These are phyloP conservation scores for Laothoe populi DNA, from an alignment of 2,888 invertebrate species.

Conservation along the genomic window DNA sequence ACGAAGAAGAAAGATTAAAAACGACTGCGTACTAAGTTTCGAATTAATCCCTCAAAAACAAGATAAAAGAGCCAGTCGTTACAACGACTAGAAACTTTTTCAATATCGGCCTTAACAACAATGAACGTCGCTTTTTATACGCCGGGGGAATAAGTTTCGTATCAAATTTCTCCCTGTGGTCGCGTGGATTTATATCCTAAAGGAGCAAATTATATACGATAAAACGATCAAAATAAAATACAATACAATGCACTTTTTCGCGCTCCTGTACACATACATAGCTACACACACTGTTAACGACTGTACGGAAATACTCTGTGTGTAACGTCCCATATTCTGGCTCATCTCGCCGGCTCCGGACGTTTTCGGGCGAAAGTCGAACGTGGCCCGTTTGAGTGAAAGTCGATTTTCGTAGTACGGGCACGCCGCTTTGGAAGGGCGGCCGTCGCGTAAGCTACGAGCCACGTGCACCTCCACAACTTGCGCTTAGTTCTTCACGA, in stretches of 20 bases:
- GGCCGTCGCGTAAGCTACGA: slow-evolving; percentile 80
- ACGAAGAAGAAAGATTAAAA: slow-evolving; percentile 62
- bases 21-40: slow-evolving; percentile 62
- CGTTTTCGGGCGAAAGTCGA: slow-evolving; percentile 67
- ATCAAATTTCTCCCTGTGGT: slow-evolving; percentile 61
- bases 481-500: slow-evolving; percentile 83
- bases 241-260: slow-evolving; percentile 71
- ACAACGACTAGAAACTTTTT: slow-evolving; percentile 69
- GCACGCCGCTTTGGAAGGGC: slow-evolving; percentile 76
- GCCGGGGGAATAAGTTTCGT: slow-evolving; percentile 59
- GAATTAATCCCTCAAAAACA: slow-evolving; percentile 66
- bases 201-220: slow-evolving; percentile 36
- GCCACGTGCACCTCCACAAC: slow-evolving; percentile 82
- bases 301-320: slow-evolving; percentile 79
- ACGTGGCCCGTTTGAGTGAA: slow-evolving; percentile 68
- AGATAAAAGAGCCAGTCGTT: slow-evolving; percentile 63
- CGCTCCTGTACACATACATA: slow-evolving; percentile 58
- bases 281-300: slow-evolving; percentile 68
- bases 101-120: slow-evolving; percentile 70
- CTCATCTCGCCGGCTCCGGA: slow-evolving; percentile 65
- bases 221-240: slow-evolving; percentile 44
- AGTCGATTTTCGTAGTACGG: slow-evolving; percentile 74
- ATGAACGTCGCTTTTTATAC: slow-evolving; percentile 60
- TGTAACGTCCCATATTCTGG: slow-evolving; percentile 78
- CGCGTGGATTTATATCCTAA: slow-evolving; percentile 55